Conservation (phyloP, 2,888 invertebrate genomes). For the Copidosoma aretas region DNA sequence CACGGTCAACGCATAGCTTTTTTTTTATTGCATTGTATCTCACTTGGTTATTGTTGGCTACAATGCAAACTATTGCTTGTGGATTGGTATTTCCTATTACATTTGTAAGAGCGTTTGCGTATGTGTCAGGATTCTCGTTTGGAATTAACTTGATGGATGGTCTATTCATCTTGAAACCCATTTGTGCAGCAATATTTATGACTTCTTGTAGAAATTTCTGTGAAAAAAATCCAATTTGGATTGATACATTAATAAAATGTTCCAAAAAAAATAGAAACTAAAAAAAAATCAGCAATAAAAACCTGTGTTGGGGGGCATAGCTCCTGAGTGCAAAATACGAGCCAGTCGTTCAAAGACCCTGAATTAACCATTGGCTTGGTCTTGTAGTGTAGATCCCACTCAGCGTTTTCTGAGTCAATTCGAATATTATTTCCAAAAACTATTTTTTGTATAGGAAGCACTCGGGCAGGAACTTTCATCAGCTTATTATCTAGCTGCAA, state of each 20-base stretch:
- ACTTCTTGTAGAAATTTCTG: not conserved
- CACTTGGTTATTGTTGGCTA: conserved; percentile 74
- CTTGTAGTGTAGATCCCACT: conserved; percentile 75
- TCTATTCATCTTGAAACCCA: conserved; percentile 63
- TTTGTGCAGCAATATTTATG: conserved; percentile 46
- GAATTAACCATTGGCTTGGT: conserved; percentile 58
- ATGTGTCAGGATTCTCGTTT: conserved; percentile 68
- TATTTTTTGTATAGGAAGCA: conserved; percentile 71
- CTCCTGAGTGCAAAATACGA: conserved; percentile 49
- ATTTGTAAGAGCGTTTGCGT: conserved; percentile 68
- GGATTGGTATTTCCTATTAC: conserved; percentile 68
- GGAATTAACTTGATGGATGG: conserved; percentile 63
- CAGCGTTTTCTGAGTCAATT: conserved; percentile 65
- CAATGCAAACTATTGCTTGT: conserved; percentile 71
- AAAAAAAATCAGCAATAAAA: not conserved
- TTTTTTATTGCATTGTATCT: conserved; percentile 87
- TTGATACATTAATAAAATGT: conserved; percentile 62
- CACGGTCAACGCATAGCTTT: conserved; percentile 79
- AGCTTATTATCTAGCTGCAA: conserved; percentile 70
- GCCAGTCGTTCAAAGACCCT: conserved; percentile 59
- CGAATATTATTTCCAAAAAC: conserved; percentile 64
- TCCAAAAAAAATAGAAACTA: conserved; percentile 57
- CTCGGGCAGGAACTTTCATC: conserved; percentile 72
- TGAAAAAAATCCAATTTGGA: not conserved
- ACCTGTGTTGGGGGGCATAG: conserved; percentile 67